phyloP scores from a whole-genome alignment of 1,140 invertebrate species.

The Glossosoma conforme region DNA sequence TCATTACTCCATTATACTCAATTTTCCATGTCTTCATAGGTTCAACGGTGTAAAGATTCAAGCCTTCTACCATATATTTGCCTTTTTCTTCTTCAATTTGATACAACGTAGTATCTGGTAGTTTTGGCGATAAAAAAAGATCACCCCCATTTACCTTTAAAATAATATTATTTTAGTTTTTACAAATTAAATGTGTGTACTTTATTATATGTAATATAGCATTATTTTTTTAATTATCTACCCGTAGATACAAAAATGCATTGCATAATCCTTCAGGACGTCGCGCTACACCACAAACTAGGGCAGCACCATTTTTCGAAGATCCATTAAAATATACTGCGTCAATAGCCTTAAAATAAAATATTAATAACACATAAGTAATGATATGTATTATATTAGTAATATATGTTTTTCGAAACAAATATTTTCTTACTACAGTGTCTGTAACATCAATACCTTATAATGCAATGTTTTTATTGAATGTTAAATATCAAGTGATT shows the following conservation, averaged over 20 bases:
- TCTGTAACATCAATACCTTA: too few species aligned
- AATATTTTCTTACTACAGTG: too few species aligned
- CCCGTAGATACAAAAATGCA: constrained; percentile 52
- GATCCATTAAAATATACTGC: constrained; percentile 57
- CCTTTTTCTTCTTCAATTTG: constrained; percentile 47
- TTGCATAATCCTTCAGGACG: constrained; percentile 46
- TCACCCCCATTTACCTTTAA: constrained; percentile 53
- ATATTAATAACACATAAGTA: too few species aligned
- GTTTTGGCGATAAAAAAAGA: constrained; percentile 53
- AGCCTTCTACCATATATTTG: constrained; percentile 57
- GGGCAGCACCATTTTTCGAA: constrained; percentile 43
- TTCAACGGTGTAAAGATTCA: constrained; percentile 51
- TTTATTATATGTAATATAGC: constrained; percentile 32
- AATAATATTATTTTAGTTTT: constrained; percentile 16
- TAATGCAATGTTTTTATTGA: too few species aligned
- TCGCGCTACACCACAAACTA: constrained; percentile 50
- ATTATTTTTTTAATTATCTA: constrained; percentile 31
- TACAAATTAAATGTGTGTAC: too few species aligned
- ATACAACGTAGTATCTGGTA: constrained; percentile 58
- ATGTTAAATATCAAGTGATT: too few species aligned
- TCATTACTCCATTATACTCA: constrained; percentile 58
- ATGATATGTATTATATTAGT: too few species aligned
- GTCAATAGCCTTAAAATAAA: constrained; percentile 50
- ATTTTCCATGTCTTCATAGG: constrained; percentile 65
- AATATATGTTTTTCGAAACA: too few species aligned